These are phyloP conservation scores for Pachycephala philippinensis DNA, from an alignment of 2,113 vertebrate species.

Conservation along the genomic window DNA sequence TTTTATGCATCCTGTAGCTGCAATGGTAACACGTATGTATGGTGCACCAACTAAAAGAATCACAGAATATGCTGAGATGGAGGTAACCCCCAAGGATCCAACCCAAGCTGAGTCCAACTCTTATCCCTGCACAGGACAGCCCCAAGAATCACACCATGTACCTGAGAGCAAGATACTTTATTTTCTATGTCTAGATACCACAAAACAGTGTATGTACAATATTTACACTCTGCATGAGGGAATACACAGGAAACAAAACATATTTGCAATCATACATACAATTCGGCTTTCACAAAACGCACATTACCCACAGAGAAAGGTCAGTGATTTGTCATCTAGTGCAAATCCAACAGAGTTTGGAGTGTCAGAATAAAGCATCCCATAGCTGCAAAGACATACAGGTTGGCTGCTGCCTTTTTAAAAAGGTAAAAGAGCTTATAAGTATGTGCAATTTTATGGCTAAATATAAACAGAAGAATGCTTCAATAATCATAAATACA, in stretches of 20 bases:
- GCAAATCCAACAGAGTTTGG: background rate
- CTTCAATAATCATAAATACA: conserved; percentile 27
- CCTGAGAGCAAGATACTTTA: background rate
- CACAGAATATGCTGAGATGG: background rate
- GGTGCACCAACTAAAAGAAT: background rate
- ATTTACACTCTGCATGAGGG: fast-evolving
- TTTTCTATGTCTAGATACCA: background rate
- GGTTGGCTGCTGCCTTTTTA: background rate
- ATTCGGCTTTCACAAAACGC: background rate
- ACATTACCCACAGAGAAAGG: background rate
- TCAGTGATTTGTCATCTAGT: background rate
- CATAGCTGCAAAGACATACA: background rate
- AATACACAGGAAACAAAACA: background rate
- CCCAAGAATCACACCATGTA: background rate
- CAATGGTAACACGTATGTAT: background rate
- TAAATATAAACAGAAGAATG: conserved; percentile 41
- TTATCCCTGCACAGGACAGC: background rate
- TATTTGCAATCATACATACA: background rate
- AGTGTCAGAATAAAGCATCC: background rate
- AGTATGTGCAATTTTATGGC: background rate
- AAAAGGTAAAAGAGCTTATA: background rate
- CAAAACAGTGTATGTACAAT: background rate
- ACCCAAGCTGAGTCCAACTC: background rate
- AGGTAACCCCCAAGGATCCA: background rate
- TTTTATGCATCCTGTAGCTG: background rate